Base-by-base conservation (phyloP, 1,140 invertebrate species). In the Aphaenogaster floridana region DNA sequence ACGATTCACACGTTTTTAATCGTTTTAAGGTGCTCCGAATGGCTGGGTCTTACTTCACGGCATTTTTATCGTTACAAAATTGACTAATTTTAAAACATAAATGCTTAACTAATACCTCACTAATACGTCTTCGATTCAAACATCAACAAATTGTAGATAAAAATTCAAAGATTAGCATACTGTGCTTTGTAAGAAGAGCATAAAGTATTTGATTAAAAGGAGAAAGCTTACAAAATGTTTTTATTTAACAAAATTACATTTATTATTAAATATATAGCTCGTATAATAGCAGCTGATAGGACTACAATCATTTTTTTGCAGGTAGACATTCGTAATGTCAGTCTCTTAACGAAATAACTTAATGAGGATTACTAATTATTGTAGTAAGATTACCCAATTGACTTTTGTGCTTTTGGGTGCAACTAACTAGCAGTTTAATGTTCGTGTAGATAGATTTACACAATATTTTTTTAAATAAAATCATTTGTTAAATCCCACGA, bases 251-350 rank as follows among this genome's bases (percentile, higher is more conserved):
- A 80, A 88, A 92, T 77, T 85, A 88, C 36, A 80, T 92, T 91
- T 89, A 88, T 91, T 92, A 77, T 91, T 92, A 92, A 83, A 92
- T 91, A 92, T 87, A 91, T 34, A 74, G 39, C 90, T 90, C 88
- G 86, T 88, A 93, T 88, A 87, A 92, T 92, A 92, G 77, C 86
- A 89, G 81, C 87, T 90, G 92, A 85, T 90, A 88, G 90, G 93
- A 94, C 93, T 94, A 94, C 89, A 93, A 91, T 94, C 87, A 72
- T 90, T 94, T 94, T 93, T 93, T 93, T 90, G 93, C 93, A 94
- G 94, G 93, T 94, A 94, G 93, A 94, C 92, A 94, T 93, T 92
- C 68, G 48, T 45, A 90, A 93, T 94, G 93, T 93, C 93, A 93
- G 91, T 94, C 93, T 93, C 89, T 90, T 84, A 88, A 88, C 78